A percentile compares a stretch with the other conserved stretches of the same genome.
Conservation (phyloP, 2,797 vertebrate species). For the Periparus ater region DNA sequence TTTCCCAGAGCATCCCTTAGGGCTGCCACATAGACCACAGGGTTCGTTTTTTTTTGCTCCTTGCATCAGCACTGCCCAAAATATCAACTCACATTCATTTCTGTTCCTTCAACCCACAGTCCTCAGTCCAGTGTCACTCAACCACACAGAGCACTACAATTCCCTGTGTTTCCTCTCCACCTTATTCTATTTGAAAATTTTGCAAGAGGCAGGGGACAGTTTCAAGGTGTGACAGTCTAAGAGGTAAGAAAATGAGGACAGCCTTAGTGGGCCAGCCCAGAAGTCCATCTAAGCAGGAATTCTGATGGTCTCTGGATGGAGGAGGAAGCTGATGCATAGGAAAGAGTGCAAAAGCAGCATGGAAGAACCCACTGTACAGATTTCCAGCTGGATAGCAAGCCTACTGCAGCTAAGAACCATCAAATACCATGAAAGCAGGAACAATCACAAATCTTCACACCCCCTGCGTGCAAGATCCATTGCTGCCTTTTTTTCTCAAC, state of each 20-base stretch:
- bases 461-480: rapidly evolving
- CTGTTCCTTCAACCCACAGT: not conserved
- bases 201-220: not conserved
- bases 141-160: rapidly evolving
- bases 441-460: not conserved
- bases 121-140: not conserved
- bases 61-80: not conserved
- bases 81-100: not conserved
- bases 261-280: not conserved
- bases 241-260: not conserved
- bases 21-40: not conserved
- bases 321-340: not conserved
- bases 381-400: not conserved
- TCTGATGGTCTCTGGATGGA: not conserved
- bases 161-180: not conserved
- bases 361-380: not conserved
- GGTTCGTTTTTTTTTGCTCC: not conserved
- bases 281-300: not conserved
- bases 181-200: not conserved
- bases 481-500: not conserved
- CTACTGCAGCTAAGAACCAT: not conserved
- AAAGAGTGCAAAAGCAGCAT: not conserved
- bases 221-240: not conserved
- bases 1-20: not conserved
- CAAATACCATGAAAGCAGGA: not conserved